Evolutionary conservation across 2,888 invertebrate species (phyloP).

Genomic region (Synergus laeviventris): DNA sequence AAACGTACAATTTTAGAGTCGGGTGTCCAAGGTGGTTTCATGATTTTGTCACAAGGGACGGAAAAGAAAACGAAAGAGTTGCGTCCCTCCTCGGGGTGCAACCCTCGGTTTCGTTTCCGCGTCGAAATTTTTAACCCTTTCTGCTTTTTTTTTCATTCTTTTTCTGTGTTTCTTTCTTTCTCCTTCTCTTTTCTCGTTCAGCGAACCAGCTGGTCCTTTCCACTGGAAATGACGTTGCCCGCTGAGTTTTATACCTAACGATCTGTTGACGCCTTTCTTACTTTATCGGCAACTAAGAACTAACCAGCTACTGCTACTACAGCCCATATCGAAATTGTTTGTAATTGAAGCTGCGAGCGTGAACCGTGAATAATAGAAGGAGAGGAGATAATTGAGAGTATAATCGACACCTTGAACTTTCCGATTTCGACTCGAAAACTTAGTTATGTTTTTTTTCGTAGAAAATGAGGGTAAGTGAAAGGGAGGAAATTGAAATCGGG

Average conservation of each 20-base stretch:
- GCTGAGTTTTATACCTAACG: slow-evolving; percentile 27
- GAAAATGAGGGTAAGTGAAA: not conserved
- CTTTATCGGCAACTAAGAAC: slow-evolving; percentile 24
- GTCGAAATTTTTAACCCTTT: slow-evolving; percentile 44
- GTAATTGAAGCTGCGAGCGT: slow-evolving; percentile 28
- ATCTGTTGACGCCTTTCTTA: slow-evolving; percentile 30
- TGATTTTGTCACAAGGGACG: slow-evolving; percentile 43
- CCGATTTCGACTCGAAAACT: slow-evolving; percentile 3
- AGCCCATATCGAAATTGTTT: slow-evolving; percentile 32
- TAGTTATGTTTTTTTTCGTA: not conserved
- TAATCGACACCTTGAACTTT: slow-evolving; percentile 21
- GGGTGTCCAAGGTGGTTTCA: slow-evolving; percentile 49
- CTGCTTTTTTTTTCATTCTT: not conserved
- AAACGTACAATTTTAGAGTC: slow-evolving; percentile 54
- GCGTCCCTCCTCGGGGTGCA: slow-evolving; percentile 26
- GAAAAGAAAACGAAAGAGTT: slow-evolving; percentile 45
- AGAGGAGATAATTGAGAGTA: slow-evolving; percentile 34
- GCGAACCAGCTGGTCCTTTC: slow-evolving; percentile 16
- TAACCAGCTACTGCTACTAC: slow-evolving; percentile 21
- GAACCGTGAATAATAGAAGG: slow-evolving; percentile 28
- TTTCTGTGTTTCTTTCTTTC: slow-evolving; percentile 28
- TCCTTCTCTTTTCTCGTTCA: slow-evolving; percentile 37
- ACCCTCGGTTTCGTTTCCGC: slow-evolving; percentile 32
- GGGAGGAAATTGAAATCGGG: not conserved
- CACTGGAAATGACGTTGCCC: slow-evolving; percentile 10